Conservation (phyloP, 2,113 vertebrate genomes). For the Pyrgilauda ruficollis region DNA sequence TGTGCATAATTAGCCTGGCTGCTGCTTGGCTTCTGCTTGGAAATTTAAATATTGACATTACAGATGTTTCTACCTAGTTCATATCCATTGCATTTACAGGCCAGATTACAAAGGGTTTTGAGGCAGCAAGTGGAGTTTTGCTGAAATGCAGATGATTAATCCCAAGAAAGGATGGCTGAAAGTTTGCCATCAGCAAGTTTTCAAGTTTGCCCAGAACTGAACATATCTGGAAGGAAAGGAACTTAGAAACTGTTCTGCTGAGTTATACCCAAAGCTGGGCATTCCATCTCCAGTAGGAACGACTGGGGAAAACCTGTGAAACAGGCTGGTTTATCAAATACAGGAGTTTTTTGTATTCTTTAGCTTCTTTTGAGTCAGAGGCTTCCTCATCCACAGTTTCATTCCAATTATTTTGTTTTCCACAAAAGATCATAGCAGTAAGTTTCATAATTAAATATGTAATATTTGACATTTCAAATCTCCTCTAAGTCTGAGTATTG, state of each 20-base stretch:
- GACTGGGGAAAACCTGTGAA: background rate
- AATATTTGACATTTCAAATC: background rate
- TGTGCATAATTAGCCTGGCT: constrained; percentile 8
- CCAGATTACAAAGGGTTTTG: background rate
- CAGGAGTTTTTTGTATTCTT: background rate
- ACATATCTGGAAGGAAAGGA: background rate
- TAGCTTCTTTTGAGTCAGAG: background rate
- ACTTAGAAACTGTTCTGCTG: background rate
- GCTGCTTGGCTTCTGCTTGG: background rate
- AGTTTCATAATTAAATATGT: background rate
- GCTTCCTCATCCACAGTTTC: background rate
- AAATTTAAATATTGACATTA: constrained; percentile 5
- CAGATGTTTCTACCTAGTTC: background rate
- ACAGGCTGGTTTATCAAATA: background rate
- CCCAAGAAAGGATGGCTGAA: background rate
- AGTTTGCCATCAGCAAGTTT: background rate
- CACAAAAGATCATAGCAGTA: background rate
- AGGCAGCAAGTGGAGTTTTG: background rate
- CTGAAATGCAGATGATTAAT: background rate
- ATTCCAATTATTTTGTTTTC: background rate
- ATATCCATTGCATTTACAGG: background rate
- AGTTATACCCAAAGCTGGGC: background rate
- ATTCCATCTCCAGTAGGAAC: background rate
- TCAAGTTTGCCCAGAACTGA: background rate
- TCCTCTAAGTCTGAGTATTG: background rate